A percentile compares a stretch with the other conserved stretches of the same genome.
Evolutionary conservation across 2,113 vertebrate species (phyloP).

Genomic region (Megaceryle maxima): DNA sequence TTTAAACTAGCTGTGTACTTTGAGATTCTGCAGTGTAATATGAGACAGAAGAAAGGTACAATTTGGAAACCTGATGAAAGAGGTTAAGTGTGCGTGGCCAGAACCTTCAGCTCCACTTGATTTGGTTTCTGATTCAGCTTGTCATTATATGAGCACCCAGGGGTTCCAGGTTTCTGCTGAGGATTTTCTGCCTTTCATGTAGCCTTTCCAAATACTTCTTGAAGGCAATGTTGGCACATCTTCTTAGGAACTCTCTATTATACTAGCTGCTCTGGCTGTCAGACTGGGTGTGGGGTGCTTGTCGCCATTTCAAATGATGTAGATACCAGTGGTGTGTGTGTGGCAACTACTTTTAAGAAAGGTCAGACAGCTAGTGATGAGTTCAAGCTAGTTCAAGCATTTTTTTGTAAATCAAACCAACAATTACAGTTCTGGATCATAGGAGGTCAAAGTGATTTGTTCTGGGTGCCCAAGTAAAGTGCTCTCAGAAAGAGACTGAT

Average conservation of each 20-base stretch:
- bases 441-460: background rate
- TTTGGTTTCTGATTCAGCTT: background rate
- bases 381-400: background rate
- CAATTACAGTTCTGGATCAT: background rate
- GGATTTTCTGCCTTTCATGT: background rate
- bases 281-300: background rate
- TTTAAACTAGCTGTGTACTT: conserved; percentile 26
- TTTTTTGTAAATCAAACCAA: background rate
- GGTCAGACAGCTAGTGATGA: background rate
- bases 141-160: background rate
- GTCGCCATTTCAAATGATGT: background rate
- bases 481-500: background rate
- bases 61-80: background rate
- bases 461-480: background rate
- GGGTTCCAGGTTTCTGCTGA: background rate
- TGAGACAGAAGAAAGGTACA: background rate
- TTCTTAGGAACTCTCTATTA: background rate
- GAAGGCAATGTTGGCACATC: background rate
- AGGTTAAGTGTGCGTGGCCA: background rate
- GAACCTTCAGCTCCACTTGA: background rate
- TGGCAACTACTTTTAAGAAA: background rate
- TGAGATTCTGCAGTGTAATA: background rate
- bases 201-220: background rate
- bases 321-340: background rate
- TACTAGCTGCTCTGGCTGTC: background rate